Conservation (phyloP, 1,140 invertebrate genomes). For the Megalopta genalis region DNA sequence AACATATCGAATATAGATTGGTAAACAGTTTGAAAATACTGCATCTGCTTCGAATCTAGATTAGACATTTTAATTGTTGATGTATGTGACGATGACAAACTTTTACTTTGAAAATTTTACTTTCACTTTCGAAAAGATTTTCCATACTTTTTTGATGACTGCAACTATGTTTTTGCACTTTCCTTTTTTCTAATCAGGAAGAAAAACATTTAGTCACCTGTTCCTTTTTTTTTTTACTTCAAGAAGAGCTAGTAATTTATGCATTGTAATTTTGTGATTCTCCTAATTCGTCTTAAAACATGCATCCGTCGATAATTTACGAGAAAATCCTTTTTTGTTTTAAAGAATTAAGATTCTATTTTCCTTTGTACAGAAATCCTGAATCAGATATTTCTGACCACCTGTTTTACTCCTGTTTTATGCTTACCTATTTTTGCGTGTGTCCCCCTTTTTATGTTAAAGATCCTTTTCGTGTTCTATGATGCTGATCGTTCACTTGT, state of each 20-base stretch:
- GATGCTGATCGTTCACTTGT: neutral
- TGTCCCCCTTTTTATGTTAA: neutral
- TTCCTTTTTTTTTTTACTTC: neutral
- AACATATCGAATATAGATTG: slow-evolving; percentile 10
- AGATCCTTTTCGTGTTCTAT: neutral
- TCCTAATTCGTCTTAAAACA: neutral
- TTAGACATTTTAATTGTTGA: neutral
- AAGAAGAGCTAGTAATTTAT: neutral
- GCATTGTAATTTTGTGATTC: slow-evolving; percentile 3
- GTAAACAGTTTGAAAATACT: slow-evolving; percentile 18
- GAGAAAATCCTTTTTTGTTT: neutral
- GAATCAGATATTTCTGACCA: neutral
- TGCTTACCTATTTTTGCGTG: neutral
- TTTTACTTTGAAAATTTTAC: neutral
- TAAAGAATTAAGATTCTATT: neutral
- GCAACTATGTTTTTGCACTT: neutral
- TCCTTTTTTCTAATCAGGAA: neutral
- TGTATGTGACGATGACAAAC: neutral
- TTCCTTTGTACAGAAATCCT: neutral
- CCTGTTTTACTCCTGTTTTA: neutral
- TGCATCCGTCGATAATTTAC: neutral
- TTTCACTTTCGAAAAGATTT: neutral
- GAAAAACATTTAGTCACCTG: neutral
- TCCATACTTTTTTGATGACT: neutral
- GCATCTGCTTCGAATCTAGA: slow-evolving; percentile 8